A percentile compares a stretch with the other conserved stretches of the same genome.
Conservation (phyloP, 1,140 invertebrate genomes). For the Holotrichia oblita region DNA sequence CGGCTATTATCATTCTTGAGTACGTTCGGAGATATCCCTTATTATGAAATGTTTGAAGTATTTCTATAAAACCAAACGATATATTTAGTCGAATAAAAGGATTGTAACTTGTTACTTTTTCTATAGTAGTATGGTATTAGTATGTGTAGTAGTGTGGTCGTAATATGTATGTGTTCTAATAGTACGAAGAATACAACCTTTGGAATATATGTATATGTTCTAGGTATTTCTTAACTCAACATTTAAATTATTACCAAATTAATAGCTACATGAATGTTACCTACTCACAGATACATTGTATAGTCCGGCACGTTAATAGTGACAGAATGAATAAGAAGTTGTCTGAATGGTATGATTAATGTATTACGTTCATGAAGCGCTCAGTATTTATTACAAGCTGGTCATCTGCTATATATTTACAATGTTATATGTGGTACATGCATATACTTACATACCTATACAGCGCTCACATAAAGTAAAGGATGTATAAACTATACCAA, state of each 20-base stretch:
- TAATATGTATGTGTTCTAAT: no score
- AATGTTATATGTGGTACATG: not conserved
- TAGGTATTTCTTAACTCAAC: not conserved
- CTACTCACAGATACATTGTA: not conserved
- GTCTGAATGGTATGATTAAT: not conserved
- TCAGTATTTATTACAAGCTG: not conserved
- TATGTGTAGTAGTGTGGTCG: no score
- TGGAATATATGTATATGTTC: no score
- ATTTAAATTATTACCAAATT: slow-evolving; percentile 10
- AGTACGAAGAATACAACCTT: no score
- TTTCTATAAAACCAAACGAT: no score
- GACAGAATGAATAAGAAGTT: slow-evolving; percentile 8
- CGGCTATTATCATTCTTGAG: no score
- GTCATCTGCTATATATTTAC: not conserved
- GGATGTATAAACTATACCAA: no score
- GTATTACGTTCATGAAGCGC: not conserved
- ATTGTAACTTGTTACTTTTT: no score
- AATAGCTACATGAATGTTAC: not conserved
- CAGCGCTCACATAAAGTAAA: not conserved
- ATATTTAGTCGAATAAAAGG: no score
- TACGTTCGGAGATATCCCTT: no score
- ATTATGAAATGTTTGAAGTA: no score
- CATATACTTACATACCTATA: not conserved
- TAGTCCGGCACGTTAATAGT: not conserved
- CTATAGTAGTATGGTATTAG: no score